These are phyloP conservation scores for Tympanuchus pallidicinctus DNA, from an alignment of 2,113 vertebrate species.

Conservation along the genomic window DNA sequence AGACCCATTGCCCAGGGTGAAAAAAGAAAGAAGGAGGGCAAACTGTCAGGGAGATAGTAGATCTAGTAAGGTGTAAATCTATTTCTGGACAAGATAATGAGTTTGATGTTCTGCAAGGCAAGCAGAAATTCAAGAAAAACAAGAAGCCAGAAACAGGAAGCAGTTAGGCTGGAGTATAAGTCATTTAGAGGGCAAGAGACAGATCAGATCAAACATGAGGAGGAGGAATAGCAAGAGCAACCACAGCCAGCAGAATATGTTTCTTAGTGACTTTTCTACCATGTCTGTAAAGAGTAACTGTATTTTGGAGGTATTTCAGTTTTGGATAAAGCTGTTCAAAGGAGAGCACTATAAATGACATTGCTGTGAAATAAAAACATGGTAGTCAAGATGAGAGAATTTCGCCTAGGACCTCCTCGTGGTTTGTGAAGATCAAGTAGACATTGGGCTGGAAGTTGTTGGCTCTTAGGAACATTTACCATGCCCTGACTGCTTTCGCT, in stretches of 20 bases:
- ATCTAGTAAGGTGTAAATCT: not conserved
- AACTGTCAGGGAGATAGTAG: not conserved
- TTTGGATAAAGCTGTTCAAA: not conserved
- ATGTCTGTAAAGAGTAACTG: not conserved
- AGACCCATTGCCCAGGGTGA: not conserved
- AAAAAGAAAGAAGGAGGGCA: not conserved
- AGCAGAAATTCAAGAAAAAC: not conserved
- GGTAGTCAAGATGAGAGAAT: not conserved
- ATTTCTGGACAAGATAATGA: not conserved
- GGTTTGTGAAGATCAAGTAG: not conserved
- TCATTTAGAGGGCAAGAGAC: not conserved
- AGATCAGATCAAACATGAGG: not conserved
- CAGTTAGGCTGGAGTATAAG: not conserved
- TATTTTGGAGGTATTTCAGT: not conserved
- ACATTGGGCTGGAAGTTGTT: not conserved
- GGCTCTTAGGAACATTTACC: not conserved
- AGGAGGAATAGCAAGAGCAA: not conserved
- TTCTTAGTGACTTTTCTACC: not conserved
- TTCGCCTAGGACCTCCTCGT: not conserved
- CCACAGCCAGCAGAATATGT: not conserved
- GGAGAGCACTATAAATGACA: not conserved
- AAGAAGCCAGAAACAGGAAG: not conserved
- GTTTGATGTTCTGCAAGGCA: not conserved
- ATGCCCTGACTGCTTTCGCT: not conserved
- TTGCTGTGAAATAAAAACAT: not conserved